Evolutionary conservation across 2,113 vertebrate genomes (phyloP).

Genomic region (Sapajus apella): DNA sequence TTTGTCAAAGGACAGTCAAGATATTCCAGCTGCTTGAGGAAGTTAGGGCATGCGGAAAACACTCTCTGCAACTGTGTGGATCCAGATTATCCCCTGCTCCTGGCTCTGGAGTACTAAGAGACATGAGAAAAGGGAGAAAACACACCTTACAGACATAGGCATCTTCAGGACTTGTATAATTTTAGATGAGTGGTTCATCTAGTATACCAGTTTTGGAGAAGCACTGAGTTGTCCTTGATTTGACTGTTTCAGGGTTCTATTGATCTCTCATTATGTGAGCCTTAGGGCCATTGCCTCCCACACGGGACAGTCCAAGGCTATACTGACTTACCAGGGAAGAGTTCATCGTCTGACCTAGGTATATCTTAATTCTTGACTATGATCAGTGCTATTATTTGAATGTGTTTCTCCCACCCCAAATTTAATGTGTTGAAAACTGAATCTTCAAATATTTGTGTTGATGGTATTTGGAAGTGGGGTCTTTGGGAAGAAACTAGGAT

Average conservation of each 20-base stretch:
- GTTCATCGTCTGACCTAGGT: not conserved
- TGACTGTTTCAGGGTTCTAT: not conserved
- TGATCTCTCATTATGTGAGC: not conserved
- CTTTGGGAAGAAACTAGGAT: not conserved
- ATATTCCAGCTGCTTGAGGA: not conserved
- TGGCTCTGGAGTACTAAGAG: not conserved
- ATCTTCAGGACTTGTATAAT: not conserved
- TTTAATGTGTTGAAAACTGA: not conserved
- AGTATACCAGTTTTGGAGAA: not conserved
- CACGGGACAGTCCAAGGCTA: not conserved
- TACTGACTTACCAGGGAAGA: not conserved
- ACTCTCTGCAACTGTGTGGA: not conserved
- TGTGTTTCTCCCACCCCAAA: not conserved
- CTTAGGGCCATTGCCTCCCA: not conserved
- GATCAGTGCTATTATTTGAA: not conserved
- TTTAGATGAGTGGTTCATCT: not conserved
- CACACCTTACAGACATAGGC: rapidly evolving
- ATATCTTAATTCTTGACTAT: not conserved
- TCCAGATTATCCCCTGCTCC: not conserved
- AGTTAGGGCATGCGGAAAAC: not conserved
- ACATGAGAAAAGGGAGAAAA: not conserved
- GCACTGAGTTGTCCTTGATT: not conserved
- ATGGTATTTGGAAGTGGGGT: not conserved
- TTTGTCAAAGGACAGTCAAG: not conserved
- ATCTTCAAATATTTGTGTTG: not conserved